A percentile compares a stretch with the other conserved stretches of the same genome.
Conservation (phyloP, 2,797 vertebrate genomes). For the Cetoscarus ocellatus region DNA sequence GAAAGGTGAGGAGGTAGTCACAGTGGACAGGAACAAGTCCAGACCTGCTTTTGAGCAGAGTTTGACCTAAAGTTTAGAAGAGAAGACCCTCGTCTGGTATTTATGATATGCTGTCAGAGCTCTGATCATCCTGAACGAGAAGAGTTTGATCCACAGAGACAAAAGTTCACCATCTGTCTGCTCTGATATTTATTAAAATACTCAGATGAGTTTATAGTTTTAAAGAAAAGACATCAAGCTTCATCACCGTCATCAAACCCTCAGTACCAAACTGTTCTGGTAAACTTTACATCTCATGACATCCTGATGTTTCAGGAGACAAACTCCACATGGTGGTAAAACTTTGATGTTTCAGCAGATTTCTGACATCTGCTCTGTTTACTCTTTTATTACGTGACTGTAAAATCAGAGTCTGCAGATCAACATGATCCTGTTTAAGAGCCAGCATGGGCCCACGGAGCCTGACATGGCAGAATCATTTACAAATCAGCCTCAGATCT, state of each 20-base stretch:
- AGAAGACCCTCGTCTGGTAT: conserved; percentile 33
- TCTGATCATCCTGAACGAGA: conserved; percentile 19
- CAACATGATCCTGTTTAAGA: conserved; percentile 19
- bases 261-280: neutral
- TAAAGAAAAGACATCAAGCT: neutral
- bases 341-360: conserved; percentile 53
- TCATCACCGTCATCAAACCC: neutral
- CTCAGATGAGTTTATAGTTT: conserved; percentile 8
- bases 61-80: conserved; percentile 18
- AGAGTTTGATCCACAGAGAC: conserved; percentile 27
- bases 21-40: conserved; percentile 35
- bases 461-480: too few relatives aligned
- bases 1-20: neutral
- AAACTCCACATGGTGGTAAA: conserved; percentile 25
- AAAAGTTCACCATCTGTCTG: conserved; percentile 5
- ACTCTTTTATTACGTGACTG: conserved; percentile 42
- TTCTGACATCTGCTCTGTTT: conserved; percentile 50
- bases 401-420: conserved; percentile 21
- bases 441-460: neutral
- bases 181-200: neutral
- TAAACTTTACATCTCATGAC: conserved; percentile 27
- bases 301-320: conserved; percentile 24
- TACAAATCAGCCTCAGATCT: too few relatives aligned
- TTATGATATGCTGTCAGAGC: conserved; percentile 42
- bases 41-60: conserved; percentile 33